Conservation (phyloP, 2,113 vertebrate species). For the Globicephala melas region DNA sequence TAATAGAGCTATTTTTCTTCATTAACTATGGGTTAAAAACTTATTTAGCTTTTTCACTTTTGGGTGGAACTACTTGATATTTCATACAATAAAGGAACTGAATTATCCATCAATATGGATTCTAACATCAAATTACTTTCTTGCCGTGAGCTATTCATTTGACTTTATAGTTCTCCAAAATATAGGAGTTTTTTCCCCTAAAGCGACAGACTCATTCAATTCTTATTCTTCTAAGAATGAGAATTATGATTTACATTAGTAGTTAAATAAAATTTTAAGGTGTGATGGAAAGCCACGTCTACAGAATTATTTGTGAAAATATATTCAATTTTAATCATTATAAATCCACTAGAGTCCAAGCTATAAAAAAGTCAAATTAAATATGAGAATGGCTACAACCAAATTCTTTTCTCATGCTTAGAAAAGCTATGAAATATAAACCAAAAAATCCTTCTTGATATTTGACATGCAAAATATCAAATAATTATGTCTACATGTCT, state of each 20-base stretch:
- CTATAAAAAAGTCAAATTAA: constrained; percentile 45
- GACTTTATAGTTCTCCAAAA: background rate
- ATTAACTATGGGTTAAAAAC: background rate
- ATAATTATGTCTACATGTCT: background rate
- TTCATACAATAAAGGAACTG: background rate
- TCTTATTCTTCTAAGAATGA: background rate
- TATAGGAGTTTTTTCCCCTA: background rate
- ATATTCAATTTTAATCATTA: background rate
- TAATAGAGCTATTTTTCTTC: background rate
- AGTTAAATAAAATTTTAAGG: constrained; percentile 20
- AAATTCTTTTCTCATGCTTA: constrained; percentile 5
- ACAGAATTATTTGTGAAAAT: constrained; percentile 22
- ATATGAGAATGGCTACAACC: background rate
- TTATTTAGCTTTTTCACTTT: background rate
- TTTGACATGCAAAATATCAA: constrained; percentile 19
- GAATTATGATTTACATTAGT: background rate
- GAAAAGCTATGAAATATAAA: constrained; percentile 49
- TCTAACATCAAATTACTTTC: background rate
- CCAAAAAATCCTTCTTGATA: constrained; percentile 35
- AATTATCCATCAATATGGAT: background rate
- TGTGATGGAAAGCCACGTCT: background rate
- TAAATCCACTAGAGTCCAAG: background rate
- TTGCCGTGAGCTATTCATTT: background rate
- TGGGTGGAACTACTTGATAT: background rate
- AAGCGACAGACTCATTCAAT: background rate